Percentiles rank a stretch among this genome's conserved stretches.
phyloP scores from a whole-genome alignment of 2,113 vertebrate genomes.

The Atherinomorus stipes region DNA sequence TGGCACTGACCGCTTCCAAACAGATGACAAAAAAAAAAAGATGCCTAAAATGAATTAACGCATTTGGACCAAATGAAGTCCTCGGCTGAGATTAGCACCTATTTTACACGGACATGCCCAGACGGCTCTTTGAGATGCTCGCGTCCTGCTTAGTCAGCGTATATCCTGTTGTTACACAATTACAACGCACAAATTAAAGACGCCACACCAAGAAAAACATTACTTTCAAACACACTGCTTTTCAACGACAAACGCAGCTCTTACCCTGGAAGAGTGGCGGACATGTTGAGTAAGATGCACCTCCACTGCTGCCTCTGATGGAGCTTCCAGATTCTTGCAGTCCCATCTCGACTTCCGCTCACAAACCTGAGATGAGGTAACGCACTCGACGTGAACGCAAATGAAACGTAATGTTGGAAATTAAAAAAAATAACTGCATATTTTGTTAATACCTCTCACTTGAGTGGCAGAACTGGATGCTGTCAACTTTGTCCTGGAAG shows the following conservation, averaged over 20 bases:
- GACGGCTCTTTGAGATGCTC: conserved; percentile 8
- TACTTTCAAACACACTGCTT: neutral
- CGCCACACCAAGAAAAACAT: neutral
- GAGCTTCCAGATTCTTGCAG: conserved; percentile 93
- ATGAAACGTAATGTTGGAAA: neutral
- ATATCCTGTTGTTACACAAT: neutral
- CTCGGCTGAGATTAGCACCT: conserved; percentile 25
- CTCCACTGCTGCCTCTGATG: conserved; percentile 92
- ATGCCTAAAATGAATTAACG: conserved; percentile 4
- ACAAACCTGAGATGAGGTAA: conserved; percentile 85
- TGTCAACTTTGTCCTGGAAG: conserved; percentile 96
- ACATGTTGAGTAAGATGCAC: conserved; percentile 93
- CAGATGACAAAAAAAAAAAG: conserved; percentile 14
- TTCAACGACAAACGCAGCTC: neutral
- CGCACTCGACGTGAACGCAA: neutral
- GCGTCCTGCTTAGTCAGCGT: neutral
- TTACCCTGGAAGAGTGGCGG: conserved; percentile 89
- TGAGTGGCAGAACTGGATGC: conserved; percentile 95
- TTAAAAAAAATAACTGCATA: neutral
- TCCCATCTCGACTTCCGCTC: conserved; percentile 97
- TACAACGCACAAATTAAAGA: neutral
- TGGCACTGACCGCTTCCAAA: neutral
- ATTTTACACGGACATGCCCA: conserved; percentile 17
- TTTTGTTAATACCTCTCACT: conserved; percentile 87
- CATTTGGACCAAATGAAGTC: neutral